Conservation (phyloP, 2,888 invertebrate genomes). For the Mythimna vitellina region DNA sequence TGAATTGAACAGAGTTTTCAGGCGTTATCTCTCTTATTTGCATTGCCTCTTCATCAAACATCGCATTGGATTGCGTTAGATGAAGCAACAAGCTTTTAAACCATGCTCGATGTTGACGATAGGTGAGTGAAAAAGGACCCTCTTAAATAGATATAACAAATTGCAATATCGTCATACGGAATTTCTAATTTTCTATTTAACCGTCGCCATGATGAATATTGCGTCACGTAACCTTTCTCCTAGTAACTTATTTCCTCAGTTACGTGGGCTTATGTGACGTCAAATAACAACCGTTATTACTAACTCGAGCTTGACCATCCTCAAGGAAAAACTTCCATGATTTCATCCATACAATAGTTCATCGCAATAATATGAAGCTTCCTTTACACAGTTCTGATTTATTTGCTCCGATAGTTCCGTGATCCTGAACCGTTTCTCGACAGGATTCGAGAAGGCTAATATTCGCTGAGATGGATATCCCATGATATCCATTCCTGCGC, state of each 20-base stretch:
- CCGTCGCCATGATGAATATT: background rate
- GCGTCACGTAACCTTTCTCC: conserved; percentile 1
- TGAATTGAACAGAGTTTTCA: no score
- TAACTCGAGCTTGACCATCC: background rate
- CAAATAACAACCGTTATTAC: conserved; percentile 7
- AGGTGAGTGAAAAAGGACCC: no score
- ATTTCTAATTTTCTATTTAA: no score
- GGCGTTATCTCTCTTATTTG: no score
- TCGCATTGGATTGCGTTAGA: no score
- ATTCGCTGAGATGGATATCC: conserved; percentile 16
- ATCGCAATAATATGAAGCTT: background rate
- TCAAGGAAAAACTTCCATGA: conserved; percentile 6
- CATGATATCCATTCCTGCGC: conserved; percentile 12
- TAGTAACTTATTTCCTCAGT: no score
- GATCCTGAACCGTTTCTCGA: conserved; percentile 18
- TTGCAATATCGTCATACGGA: background rate
- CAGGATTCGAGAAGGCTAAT: conserved; percentile 31
- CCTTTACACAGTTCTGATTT: conserved; percentile 27
- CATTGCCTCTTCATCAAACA: no score
- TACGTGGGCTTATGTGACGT: background rate
- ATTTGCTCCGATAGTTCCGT: conserved; percentile 20
- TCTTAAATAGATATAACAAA: background rate
- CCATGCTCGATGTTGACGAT: no score
- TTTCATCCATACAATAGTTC: background rate
- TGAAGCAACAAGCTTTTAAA: no score